Evolutionary conservation across 1,140 invertebrate genomes (phyloP), one percentile per base, ranked within the genome.

Genomic region (Hestina assimilis): DNA sequence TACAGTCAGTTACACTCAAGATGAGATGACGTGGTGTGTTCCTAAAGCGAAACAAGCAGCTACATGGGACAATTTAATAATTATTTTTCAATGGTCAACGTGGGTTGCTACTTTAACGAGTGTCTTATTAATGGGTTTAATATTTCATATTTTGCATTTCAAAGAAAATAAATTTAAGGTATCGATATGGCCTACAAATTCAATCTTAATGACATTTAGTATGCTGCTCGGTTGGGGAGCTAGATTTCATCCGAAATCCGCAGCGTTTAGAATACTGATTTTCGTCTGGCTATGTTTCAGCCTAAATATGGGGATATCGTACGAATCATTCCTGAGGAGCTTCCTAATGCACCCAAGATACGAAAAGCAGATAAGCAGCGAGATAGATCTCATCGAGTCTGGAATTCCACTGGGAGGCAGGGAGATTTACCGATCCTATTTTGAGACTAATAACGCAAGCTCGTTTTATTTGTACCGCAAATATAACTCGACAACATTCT

Each of bases 341-440:
- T 89, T 88, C 50, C 62, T 89, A 72, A 89, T 89, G 75, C 84
- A 89, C 56, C 87, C 88, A 38, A 77, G 87, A 65, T 89, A 79
- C 45, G 79, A 82, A 51, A 89, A 82, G 63, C 89, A 89, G 74
- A 88, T 89, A 75, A 77, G 74, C 47, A 79, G 59, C 52, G 78
- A 85, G 59, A 48, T 63, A 20, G 85, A 88, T 76, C 73, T 89
- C 35, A 81, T 88, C 56, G 63, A 73, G 57, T 86, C 79, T 48
- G 61, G 75, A 58, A 83, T 87, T 66, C 69, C 75, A 57, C 50
- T 88, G 55, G 86, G 83, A 57, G 89, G 87, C 47, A 79, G 82
- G 54, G 77, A 81, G 72, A 83, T 83, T 78, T 83, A 87, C 72
- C 77, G 73, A 61, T 68, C 74, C 63, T 82, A 87, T 85, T 89